Percentiles rank a stretch among this genome's conserved stretches.
phyloP scores from a whole-genome alignment of 2,888 invertebrate genomes.

The Ennomos fuscantarius region DNA sequence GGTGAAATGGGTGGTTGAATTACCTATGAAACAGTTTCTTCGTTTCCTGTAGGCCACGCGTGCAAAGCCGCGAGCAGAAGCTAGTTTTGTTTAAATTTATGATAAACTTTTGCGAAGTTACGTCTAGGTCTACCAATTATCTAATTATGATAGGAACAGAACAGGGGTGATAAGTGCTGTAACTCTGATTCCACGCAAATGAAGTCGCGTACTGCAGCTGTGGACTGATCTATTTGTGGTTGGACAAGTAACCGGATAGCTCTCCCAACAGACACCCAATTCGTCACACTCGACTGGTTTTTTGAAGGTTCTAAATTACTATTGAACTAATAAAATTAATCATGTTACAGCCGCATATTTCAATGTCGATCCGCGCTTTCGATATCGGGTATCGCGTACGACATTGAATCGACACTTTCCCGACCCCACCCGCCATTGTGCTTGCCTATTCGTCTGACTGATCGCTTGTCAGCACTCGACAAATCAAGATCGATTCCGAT shows the following conservation, averaged over 20 bases:
- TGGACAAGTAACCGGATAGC: conserved; percentile 20
- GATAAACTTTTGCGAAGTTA: no score
- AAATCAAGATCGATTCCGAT: conserved; percentile 80
- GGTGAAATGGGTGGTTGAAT: no score
- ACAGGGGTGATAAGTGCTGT: no score
- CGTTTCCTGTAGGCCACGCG: no score
- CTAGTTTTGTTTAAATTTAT: no score
- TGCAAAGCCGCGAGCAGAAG: no score
- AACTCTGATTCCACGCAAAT: no score
- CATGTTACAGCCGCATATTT: conserved; percentile 52
- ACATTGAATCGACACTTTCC: conserved; percentile 60
- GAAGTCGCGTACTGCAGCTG: no score
- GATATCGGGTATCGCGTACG: conserved; percentile 62
- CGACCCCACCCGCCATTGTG: conserved; percentile 71
- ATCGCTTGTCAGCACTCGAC: conserved; percentile 78
- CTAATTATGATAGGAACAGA: no score
- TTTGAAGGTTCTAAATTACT: conserved; percentile 32
- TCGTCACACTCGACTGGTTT: conserved; percentile 27
- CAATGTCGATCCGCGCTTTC: conserved; percentile 71
- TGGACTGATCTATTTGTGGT: conserved; percentile 15
- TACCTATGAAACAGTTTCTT: no score
- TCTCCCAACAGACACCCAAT: conserved; percentile 11
- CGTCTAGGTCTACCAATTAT: no score
- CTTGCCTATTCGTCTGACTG: conserved; percentile 59
- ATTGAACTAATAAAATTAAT: conserved; percentile 38